A percentile compares a stretch with the other conserved stretches of the same genome.
Conservation (phyloP, 2,888 invertebrate genomes). For the Tachina fera region DNA sequence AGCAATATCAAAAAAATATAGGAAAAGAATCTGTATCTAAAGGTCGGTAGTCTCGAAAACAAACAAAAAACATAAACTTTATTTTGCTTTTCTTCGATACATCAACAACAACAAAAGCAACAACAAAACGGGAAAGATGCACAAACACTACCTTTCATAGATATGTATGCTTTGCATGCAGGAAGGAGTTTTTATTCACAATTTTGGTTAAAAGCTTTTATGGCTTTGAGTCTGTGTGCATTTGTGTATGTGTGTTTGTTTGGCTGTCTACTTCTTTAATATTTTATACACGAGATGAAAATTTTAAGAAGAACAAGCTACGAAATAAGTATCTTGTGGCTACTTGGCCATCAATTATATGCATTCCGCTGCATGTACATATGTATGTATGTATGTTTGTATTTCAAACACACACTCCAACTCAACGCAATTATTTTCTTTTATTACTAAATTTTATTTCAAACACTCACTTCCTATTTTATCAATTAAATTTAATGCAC, state of each 20-base stretch:
- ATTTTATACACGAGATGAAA: constrained; percentile 36
- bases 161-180: neutral
- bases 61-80: constrained; percentile 40
- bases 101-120: neutral
- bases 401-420: constrained; percentile 40
- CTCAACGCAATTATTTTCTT: constrained; percentile 16
- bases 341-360: constrained; percentile 56
- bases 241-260: neutral
- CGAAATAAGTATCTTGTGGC: constrained; percentile 61
- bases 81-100: constrained; percentile 12
- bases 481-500: constrained; percentile 2
- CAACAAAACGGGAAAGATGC: constrained; percentile 20
- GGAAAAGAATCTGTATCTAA: constrained; percentile 7
- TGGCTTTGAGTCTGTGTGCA: constrained; percentile 6
- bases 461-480: neutral
- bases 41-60: constrained; percentile 50
- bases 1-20: constrained; percentile 13
- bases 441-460: constrained; percentile 12
- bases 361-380: constrained; percentile 51
- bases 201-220: constrained; percentile 54
- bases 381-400: neutral
- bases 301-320: constrained; percentile 55
- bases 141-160: neutral
- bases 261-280: neutral
- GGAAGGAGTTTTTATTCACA: constrained; percentile 36